phyloP scores from a whole-genome alignment of 2,888 invertebrate genomes.

The Hanleya hanleyi region DNA sequence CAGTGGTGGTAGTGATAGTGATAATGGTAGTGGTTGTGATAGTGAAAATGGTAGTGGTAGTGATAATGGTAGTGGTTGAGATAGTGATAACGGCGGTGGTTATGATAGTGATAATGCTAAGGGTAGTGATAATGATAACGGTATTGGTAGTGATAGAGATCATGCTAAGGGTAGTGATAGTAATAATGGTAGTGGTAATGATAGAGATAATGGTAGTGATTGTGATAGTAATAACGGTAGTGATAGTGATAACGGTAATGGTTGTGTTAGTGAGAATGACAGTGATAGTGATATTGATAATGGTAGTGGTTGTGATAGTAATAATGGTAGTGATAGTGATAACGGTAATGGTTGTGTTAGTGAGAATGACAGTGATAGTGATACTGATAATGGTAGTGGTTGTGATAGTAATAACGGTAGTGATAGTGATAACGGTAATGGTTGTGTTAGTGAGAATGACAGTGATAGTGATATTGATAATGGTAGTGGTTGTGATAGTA shows the following conservation, averaged over 20 bases:
- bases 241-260: background rate
- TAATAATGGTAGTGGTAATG: background rate
- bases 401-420: too few species aligned
- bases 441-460: too few species aligned
- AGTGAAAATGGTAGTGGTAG: background rate
- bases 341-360: too few species aligned
- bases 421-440: too few species aligned
- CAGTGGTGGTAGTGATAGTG: background rate
- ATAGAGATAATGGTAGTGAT: too few species aligned
- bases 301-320: too few species aligned
- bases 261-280: background rate
- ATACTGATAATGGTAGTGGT: too few species aligned
- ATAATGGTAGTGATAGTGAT: too few species aligned
- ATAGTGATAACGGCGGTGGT: background rate
- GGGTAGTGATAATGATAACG: background rate
- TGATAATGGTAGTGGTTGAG: background rate
- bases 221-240: background rate
- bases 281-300: too few species aligned
- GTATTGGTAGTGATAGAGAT: background rate
- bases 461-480: too few species aligned
- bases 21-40: background rate
- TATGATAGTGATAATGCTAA: background rate
- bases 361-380: too few species aligned
- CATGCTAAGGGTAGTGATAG: background rate
- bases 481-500: too few species aligned